These are phyloP conservation scores for Brachyptera putata DNA, from an alignment of 2,888 invertebrate genomes.

Conservation along the genomic window DNA sequence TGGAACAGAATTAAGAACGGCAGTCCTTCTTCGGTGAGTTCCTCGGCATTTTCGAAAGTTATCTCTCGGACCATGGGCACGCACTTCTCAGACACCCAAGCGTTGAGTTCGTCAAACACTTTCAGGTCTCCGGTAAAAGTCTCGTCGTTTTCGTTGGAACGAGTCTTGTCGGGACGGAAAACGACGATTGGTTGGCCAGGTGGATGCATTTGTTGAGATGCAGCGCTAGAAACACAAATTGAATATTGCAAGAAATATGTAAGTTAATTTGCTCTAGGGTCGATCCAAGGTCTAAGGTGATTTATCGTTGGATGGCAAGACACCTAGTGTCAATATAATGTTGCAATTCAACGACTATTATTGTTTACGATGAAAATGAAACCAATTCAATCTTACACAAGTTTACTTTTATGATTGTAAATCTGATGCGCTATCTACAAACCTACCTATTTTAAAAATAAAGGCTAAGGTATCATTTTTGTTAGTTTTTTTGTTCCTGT, in stretches of 20 bases:
- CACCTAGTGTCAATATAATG: too few relatives aligned
- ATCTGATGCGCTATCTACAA: too few relatives aligned
- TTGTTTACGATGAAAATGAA: too few relatives aligned
- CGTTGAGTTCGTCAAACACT: slow-evolving; percentile 74
- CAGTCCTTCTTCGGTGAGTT: slow-evolving; percentile 95
- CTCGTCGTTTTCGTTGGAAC: slow-evolving; percentile 78
- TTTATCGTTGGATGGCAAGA: too few relatives aligned
- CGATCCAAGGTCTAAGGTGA: too few relatives aligned
- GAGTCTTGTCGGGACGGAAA: slow-evolving; percentile 73
- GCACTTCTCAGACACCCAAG: slow-evolving; percentile 90
- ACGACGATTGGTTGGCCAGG: slow-evolving; percentile 77
- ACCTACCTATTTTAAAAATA: too few relatives aligned
- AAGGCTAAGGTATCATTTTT: too few relatives aligned
- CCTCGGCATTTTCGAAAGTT: slow-evolving; percentile 99
- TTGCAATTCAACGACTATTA: too few relatives aligned
- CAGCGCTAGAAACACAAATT: slow-evolving; percentile 46
- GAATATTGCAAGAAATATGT: background rate
- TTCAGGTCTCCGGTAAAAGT: slow-evolving; percentile 70
- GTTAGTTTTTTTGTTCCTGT: too few relatives aligned
- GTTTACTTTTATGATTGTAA: too few relatives aligned
- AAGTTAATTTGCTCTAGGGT: background rate
- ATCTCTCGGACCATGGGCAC: slow-evolving; percentile 96
- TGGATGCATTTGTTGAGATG: slow-evolving; percentile 79
- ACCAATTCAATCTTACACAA: too few relatives aligned
- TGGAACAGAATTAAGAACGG: slow-evolving; percentile 98